Evolutionary conservation across 2,797 vertebrate species (phyloP), one percentile per base, ranked within the genome.

Genomic region (Pseudochaenichthys georgianus): DNA sequence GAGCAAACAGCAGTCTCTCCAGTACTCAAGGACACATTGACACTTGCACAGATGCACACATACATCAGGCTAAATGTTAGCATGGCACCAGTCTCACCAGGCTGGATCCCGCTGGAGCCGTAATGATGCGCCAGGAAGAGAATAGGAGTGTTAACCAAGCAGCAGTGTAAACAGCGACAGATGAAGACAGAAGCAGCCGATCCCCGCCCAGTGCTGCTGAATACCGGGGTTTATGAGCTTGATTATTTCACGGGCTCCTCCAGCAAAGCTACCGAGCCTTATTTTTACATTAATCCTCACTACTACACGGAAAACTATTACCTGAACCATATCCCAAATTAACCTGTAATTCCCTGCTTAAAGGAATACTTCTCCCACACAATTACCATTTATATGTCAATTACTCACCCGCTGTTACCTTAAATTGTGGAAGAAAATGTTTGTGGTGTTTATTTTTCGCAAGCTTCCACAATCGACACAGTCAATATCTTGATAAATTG

Each of bases 141-240:
- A 88, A 85, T 81, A 77, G 77, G 70, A 83, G 82, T 66, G 74
- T 84, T 87, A 87, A 88, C 82, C 72, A 81, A 82, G 77, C 84
- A 88, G 75, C 82, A 88, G 77, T 67, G 81, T 79, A 89, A 88
- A 88, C 78, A 89, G 78, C 82, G 83, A 71, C 83, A 75, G 85
- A 81, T 86, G 81, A 88, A 64, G 79, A 76, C 60, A 73, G 64
- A 82, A 81, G 75, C 77, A 65, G 72, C 64, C 68, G 66, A 77
- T 75, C 66, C 59, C 41, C 55, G 52, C 55, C 43, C 48, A 3
- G 28, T 70, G 68, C 61, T 57, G 69, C 74, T 52, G 52, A 70
- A 55, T 52, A 48, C 63, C 34, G 45, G 16, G 15, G 53, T 69
- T 38, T 46, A 23, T 19, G 61, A 72, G 73, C 58, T 42, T 42